Evolutionary conservation across 2,113 vertebrate genomes (phyloP), one percentile per base, ranked within the genome.

Genomic region (Jacana jacana): DNA sequence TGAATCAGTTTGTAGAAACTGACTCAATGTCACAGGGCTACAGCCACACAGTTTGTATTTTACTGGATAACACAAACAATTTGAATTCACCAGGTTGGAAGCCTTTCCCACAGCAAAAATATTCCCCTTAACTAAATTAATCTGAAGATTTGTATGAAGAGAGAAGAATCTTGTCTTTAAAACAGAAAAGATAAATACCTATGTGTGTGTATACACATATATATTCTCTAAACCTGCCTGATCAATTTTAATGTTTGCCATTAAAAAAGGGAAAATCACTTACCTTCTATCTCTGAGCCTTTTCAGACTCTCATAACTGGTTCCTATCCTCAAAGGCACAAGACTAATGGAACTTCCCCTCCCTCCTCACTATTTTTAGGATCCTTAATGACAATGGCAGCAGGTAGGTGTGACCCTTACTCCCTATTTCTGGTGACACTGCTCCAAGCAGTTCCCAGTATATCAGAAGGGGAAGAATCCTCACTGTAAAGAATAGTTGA

Each of bases 361-460:
- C 30, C 13, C 10, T 72, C 75, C 46, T 66, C 76, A 87, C 15
- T 88, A 39, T 57, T 92, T 89, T 86, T 81, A 86, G 37, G n/a
- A 65, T 86, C 83, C 83, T 95, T 80, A 92, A 93, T 15, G 92
- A 86, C 93, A 97, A 88, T 94, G 88, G 88, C 22, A 94, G 86
- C 73, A 97, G 83, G 61, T n/a, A 93, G 31, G 20, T 57, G 65
- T 79, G 61, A 96, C 35, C 52, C 84, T 40, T 86, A 13, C 25
- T 55, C 55, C 35, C 27, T 84, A 71, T 7, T 76, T 31, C 39
- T 79, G 35, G 44, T 83, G 33, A 81, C 17, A 90, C 24, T 48
- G 9, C 33, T 78, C 31, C 40, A 76, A 71, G 52, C 31, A 88
- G 37, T 60, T 72, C 18, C 55, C 22, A 77, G 37, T 30, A 49